Conservation (phyloP, 2,888 invertebrate genomes). For the Harpalus rubripes region DNA sequence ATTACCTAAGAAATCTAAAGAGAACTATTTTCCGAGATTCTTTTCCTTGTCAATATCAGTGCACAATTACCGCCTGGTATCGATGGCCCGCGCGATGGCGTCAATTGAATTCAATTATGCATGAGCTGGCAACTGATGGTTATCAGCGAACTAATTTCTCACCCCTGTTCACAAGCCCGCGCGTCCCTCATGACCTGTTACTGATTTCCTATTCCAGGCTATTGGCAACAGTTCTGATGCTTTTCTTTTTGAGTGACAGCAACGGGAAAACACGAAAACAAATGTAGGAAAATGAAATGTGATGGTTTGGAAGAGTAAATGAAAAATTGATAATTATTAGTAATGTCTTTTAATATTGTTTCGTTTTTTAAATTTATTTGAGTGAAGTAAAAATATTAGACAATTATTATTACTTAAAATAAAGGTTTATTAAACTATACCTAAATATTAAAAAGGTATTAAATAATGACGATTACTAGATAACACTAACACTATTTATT, state of each 20-base stretch:
- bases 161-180: constrained; percentile 47
- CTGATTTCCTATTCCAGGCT: not conserved
- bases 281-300: not conserved
- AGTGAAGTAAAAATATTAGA: too few relatives aligned
- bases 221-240: constrained; percentile 2
- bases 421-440: too few relatives aligned
- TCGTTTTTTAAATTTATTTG: too few relatives aligned
- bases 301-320: too few relatives aligned
- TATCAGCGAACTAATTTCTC: constrained; percentile 64
- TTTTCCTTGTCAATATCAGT: not conserved
- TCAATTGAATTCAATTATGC: constrained; percentile 64
- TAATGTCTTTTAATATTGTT: too few relatives aligned
- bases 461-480: too few relatives aligned
- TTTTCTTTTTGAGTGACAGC: not conserved
- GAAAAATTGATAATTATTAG: too few relatives aligned
- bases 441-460: too few relatives aligned
- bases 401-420: too few relatives aligned
- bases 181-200: not conserved
- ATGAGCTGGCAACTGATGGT: constrained; percentile 60
- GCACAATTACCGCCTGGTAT: constrained; percentile 39
- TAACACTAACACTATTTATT: too few relatives aligned
- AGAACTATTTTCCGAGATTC: not conserved
- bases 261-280: not conserved
- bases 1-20: not conserved
- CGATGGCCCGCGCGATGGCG: constrained; percentile 44